Evolutionary conservation across 2,888 invertebrate genomes (phyloP).

Genomic region (Scrobipalpa atriplicella): DNA sequence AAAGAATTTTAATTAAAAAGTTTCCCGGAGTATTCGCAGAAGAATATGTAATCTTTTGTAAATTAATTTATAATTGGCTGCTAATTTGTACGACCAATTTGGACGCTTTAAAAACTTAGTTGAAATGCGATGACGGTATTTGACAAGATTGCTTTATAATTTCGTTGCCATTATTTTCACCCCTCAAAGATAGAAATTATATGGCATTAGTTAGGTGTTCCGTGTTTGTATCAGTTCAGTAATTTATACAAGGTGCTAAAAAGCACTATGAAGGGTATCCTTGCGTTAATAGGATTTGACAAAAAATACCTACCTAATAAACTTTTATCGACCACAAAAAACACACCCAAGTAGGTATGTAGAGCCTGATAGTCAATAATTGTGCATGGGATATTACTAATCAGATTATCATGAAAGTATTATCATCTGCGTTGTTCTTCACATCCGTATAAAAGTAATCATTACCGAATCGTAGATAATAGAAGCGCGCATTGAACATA

Average conservation of each 20-base stretch:
- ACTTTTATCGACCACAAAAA: no score
- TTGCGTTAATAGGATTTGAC: no score
- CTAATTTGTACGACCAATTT: conserved; percentile 51
- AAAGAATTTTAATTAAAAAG: conserved; percentile 79
- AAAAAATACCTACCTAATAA: no score
- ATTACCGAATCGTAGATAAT: background rate
- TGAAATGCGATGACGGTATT: background rate
- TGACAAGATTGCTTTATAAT: conserved; percentile 27
- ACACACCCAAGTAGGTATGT: no score
- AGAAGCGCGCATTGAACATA: background rate
- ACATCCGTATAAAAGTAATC: background rate
- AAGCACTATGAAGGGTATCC: no score
- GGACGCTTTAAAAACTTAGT: conserved; percentile 38
- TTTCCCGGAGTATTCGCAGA: conserved; percentile 64
- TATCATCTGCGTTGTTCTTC: no score
- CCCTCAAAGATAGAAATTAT: background rate
- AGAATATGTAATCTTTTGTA: conserved; percentile 76
- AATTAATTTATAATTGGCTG: conserved; percentile 74
- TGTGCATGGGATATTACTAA: no score
- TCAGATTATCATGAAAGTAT: no score
- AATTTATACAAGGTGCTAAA: no score
- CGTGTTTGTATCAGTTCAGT: background rate
- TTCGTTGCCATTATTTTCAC: conserved; percentile 16
- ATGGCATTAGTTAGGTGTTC: background rate
- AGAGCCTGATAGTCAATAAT: no score